Percentiles rank a stretch among this genome's conserved stretches.
These are phyloP conservation scores for Cyanoderma ruficeps DNA, from an alignment of 2,113 vertebrate genomes.

Conservation along the genomic window DNA sequence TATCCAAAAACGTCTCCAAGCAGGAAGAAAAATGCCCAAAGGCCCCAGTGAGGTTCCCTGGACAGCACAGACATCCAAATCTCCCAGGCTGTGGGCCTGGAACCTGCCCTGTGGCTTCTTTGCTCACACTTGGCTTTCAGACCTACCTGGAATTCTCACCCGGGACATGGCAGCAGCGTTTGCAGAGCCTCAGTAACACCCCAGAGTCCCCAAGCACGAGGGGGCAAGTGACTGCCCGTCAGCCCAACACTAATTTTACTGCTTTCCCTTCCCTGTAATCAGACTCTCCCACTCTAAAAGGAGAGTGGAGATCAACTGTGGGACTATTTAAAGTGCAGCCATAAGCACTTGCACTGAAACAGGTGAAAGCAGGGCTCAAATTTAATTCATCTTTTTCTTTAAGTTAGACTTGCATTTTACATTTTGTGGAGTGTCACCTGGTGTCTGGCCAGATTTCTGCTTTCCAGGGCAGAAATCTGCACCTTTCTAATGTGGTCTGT, in stretches of 20 bases:
- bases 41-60: not conserved
- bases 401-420: not conserved
- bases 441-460: not conserved
- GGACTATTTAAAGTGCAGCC: constrained; percentile 66
- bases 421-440: not conserved
- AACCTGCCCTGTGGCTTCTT: not conserved
- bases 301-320: constrained; percentile 29
- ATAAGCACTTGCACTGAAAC: constrained; percentile 1
- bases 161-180: constrained; percentile 75
- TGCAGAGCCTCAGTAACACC: not conserved
- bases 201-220: not conserved
- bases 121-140: not conserved
- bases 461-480: not conserved
- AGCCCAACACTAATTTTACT: not conserved
- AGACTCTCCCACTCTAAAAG: constrained; percentile 64
- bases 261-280: constrained; percentile 59
- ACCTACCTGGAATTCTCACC: constrained; percentile 83
- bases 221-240: not conserved
- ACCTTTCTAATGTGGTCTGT: not conserved
- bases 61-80: not conserved
- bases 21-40: not conserved
- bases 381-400: not conserved
- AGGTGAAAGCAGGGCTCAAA: constrained; percentile 42
- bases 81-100: not conserved
- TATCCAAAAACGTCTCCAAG: not conserved